Conservation (phyloP, 2,797 vertebrate species). For the Cuniculus paca region DNA sequence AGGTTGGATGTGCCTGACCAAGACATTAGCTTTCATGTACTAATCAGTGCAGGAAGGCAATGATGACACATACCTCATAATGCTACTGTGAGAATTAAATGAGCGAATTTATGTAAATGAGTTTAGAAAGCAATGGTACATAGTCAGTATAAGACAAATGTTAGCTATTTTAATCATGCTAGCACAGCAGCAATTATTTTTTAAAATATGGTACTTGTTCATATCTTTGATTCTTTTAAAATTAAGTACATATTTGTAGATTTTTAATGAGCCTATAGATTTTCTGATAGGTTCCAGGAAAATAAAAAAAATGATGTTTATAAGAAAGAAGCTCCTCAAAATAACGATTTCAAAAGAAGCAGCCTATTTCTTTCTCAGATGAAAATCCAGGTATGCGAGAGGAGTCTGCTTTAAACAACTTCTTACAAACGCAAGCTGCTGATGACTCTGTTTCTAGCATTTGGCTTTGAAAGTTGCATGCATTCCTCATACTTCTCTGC, state of each 20-base stretch:
- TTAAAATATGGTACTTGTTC: not conserved
- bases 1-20: not conserved
- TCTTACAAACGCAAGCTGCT: not conserved
- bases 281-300: not conserved
- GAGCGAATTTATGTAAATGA: not conserved
- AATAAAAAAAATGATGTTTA: not conserved
- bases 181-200: not conserved
- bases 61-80: not conserved
- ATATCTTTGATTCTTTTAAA: not conserved
- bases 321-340: not conserved
- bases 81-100: not conserved
- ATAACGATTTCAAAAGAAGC: not conserved
- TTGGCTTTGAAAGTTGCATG: not conserved
- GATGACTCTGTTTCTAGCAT: not conserved
- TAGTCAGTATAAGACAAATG: constrained; percentile 21
- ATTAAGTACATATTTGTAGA: not conserved
- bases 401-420: not conserved
- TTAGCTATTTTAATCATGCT: constrained; percentile 14
- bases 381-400: not conserved
- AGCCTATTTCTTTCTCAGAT: not conserved
- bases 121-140: not conserved
- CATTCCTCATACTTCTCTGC: not conserved
- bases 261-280: not conserved
- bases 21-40: constrained; percentile 2
- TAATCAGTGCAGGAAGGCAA: constrained; percentile 15